These are phyloP conservation scores for Uropetala carovei DNA, from an alignment of 2,888 invertebrate genomes.

Conservation along the genomic window DNA sequence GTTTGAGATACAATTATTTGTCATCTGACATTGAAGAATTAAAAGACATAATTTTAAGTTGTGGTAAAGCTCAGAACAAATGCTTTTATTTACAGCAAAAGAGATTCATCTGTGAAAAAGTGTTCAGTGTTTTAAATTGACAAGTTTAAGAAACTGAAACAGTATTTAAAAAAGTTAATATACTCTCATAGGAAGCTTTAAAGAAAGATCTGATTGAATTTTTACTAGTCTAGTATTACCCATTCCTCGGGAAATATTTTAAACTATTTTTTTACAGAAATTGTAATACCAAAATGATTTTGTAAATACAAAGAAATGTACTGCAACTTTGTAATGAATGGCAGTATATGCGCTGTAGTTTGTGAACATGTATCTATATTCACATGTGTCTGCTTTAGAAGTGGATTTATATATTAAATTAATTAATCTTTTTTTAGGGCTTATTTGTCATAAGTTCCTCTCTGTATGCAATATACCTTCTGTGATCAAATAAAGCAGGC, in stretches of 20 bases:
- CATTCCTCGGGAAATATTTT: constrained; percentile 38
- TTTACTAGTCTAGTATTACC: constrained; percentile 36
- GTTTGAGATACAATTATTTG: no score
- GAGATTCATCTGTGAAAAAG: no score
- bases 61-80: no score
- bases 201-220: constrained; percentile 2
- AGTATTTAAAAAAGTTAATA: no score
- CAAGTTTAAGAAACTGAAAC: no score
- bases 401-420: constrained; percentile 4
- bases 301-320: not conserved
- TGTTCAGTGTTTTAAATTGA: no score
- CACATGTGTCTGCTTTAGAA: constrained; percentile 18
- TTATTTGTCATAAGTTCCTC: constrained; percentile 37
- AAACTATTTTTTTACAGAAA: constrained; percentile 48
- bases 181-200: no score
- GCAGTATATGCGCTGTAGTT: constrained; percentile 3
- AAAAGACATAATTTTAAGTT: no score
- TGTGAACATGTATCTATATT: not conserved
- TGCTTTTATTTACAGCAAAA: no score
- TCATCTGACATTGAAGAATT: no score
- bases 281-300: constrained; percentile 53
- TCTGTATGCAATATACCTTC: constrained; percentile 58
- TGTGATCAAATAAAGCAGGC: constrained; percentile 18
- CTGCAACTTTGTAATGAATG: not conserved
- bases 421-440: not conserved